Percentiles rank a stretch among this genome's conserved stretches.
phyloP scores from a whole-genome alignment of 2,797 vertebrate genomes.

The Hylomyscus alleni region DNA sequence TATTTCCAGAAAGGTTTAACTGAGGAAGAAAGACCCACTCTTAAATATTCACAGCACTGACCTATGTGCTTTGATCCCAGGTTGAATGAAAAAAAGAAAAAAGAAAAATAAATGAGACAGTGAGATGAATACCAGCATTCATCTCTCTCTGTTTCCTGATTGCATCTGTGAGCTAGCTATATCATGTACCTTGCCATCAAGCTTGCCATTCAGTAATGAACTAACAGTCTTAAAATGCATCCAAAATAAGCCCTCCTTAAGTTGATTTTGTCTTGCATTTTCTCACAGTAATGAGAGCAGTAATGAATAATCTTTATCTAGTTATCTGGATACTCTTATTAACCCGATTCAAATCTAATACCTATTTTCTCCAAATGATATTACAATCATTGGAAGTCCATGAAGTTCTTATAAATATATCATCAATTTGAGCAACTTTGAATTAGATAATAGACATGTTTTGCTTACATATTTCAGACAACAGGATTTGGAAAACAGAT shows the following conservation, averaged over 20 bases:
- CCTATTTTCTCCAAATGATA: slow-evolving; percentile 73
- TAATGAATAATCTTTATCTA: slow-evolving; percentile 49
- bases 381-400: slow-evolving; percentile 76
- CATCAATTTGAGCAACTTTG: slow-evolving; percentile 80
- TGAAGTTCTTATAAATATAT: slow-evolving; percentile 76
- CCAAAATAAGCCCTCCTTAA: not conserved
- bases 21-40: not conserved
- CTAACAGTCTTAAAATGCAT: not conserved
- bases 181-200: not conserved
- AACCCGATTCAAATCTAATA: slow-evolving; percentile 85
- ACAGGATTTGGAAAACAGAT: slow-evolving; percentile 70
- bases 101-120: not conserved
- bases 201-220: too few relatives aligned
- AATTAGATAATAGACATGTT: slow-evolving; percentile 81
- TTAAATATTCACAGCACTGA: not conserved
- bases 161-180: not conserved
- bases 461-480: slow-evolving; percentile 79
- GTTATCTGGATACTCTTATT: slow-evolving; percentile 80
- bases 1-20: not conserved
- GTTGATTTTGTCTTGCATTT: not conserved
- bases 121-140: not conserved
- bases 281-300: not conserved
- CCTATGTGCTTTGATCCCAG: not conserved
- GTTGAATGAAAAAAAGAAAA: not conserved
- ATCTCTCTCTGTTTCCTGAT: not conserved